Base-by-base conservation (phyloP, 2,888 invertebrate species). In the Augiades crinisus region DNA sequence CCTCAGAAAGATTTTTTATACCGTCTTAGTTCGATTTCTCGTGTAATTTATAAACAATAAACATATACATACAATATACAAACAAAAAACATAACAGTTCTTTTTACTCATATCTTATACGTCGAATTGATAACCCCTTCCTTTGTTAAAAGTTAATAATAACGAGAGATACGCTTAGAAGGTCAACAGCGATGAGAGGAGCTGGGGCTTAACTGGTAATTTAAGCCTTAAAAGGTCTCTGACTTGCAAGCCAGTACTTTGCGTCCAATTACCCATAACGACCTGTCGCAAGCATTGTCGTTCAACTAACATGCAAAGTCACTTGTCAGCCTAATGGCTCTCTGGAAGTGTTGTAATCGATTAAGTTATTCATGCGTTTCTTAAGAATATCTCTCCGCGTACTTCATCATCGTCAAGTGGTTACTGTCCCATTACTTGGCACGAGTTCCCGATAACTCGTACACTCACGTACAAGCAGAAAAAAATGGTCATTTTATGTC, bases 211-310 rank as follows among this genome's bases (percentile, higher is more conserved):
- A 37, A 53, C 50, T 51, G 51, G 56, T 52, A 58, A 47, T 44
- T 47, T 47, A 45, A 54, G 13, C 49, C 49, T 45, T 46, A 55
- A 57, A 57, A 58, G 57, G 53, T 55, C 57, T 44, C 41, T 13
- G 31, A 51, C 51, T 31, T 22, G 16, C 44, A 13, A 22, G 19
- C 34, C 13, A 34, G 34, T 34, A 27, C 30, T 41, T 40, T 12
- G 53, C 57, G 58, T 65, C 66, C 72, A 75, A 74, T 75, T 72
- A 73, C 63, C 57, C 61, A 55, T 68, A 68, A 65, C 63, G 63
- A 68, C 56, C 59, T 63, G 70, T 59, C 58, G 51, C 43, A 50
- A 50, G 36, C 36, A 50, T 36, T 45, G 49, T 44, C 57, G 52
- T 27, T 51, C 47, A 33, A 47, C 10, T 22, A 40, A 54, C 53